Percentiles rank a stretch among this genome's conserved stretches.
Conservation (phyloP, 2,888 invertebrate genomes). For the Lasioglossum vierecki region DNA sequence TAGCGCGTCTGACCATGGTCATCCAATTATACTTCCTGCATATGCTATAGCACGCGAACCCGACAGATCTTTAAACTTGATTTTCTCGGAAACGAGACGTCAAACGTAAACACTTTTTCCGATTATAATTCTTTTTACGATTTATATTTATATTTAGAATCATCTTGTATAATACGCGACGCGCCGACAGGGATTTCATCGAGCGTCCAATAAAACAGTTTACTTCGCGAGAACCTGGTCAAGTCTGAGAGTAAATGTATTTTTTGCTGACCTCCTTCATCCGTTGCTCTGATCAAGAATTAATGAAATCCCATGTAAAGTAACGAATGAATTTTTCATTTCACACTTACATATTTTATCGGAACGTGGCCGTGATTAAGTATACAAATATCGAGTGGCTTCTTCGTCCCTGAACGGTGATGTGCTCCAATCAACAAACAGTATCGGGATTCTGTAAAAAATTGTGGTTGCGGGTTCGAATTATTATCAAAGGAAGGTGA, state of each 20-base stretch:
- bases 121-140: no score
- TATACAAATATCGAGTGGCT: neutral
- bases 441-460: no score
- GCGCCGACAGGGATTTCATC: neutral
- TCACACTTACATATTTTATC: neutral
- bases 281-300: neutral
- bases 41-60: no score
- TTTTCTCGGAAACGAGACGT: no score
- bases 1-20: no score
- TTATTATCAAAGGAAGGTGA: neutral
- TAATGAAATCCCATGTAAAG: neutral
- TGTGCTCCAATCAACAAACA: neutral
- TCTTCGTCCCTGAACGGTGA: neutral
- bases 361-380: neutral
- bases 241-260: neutral
- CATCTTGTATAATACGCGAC: neutral
- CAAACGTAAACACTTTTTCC: no score
- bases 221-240: slow-evolving; percentile 8
- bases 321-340: neutral
- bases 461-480: neutral
- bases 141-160: neutral
- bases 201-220: neutral
- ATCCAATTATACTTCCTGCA: no score
- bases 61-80: no score
- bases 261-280: neutral